Evolutionary conservation across 2,888 invertebrate species (phyloP), one percentile per base, ranked within the genome.

Genomic region (Aspidapion aeneum): DNA sequence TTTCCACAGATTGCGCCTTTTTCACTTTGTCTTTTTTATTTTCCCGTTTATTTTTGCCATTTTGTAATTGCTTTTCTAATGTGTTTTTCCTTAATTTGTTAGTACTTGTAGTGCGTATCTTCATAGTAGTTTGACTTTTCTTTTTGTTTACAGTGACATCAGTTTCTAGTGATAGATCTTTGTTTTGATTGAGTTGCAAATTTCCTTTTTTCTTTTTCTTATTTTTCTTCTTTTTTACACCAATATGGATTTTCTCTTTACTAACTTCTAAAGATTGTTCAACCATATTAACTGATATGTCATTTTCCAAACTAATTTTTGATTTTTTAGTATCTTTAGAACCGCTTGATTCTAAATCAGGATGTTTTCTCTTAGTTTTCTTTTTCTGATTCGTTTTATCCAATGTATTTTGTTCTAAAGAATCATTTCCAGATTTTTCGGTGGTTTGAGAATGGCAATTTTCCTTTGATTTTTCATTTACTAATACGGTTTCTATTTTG

Each of bases 1-100:
- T 58, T 35, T 64, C 58, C 51, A 71, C 67, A 20, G 62, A 57
- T 20, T 16, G 61, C 51, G 5, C 12, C 12, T 35, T 35, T 35
- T 12, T 55, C 2, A 57, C 19, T 75, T 71, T 55, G 72, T 1
- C 69, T 60, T 71, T 69, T 57, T 74, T 74, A 60, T 73, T 75
- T 58, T 76, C 75, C 64, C 74, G 71, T 65, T 75, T 77, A 64
- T 48, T 3, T 21, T 59, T 74, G 76, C 74, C 72, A 63, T 66
- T 67, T 55, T 57, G 54, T 12, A 17, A 21, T 50, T 58, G 57
- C 21, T 61, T 55, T 18, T 60, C 55, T 51, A 9, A 19, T 17
- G n/a, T 58, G 16, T 57, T 52, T 21, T 20, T 3, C 3, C 12
- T 56, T 56, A 7, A 18, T 56, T 56, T 20, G 7, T 5, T n/a